Conservation (phyloP, 2,797 vertebrate genomes). For the Margarornis squamiger region DNA sequence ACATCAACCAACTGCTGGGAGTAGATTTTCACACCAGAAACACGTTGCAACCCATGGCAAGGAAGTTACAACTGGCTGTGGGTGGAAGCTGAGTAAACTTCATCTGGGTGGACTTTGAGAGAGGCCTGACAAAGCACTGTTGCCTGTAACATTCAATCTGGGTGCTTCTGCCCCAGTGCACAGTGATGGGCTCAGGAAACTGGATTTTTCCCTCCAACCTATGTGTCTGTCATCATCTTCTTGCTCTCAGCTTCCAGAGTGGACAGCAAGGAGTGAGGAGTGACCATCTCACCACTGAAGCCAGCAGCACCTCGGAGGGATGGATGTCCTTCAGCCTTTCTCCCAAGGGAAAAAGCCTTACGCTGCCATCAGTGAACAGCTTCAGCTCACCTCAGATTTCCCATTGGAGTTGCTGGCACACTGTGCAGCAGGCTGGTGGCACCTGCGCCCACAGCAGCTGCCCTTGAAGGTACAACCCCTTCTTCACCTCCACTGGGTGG, state of each 20-base stretch:
- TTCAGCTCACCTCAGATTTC: background rate
- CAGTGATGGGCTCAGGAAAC: background rate
- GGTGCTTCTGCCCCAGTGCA: background rate
- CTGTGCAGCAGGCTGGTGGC: background rate
- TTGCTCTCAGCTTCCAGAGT: background rate
- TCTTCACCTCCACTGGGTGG: background rate
- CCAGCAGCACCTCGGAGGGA: rapidly evolving
- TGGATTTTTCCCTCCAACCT: background rate
- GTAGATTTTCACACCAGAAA: background rate
- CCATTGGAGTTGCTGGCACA: background rate
- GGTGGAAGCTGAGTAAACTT: background rate
- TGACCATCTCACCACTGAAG: background rate
- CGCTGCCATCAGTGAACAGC: rapidly evolving
- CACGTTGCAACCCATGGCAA: background rate
- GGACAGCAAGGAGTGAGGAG: rapidly evolving
- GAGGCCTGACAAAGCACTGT: background rate
- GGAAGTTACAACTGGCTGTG: background rate
- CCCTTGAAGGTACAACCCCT: background rate
- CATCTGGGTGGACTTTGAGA: background rate
- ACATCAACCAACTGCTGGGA: background rate
- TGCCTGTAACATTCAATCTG: background rate
- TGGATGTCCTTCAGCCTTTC: background rate
- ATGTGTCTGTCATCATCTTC: rapidly evolving
- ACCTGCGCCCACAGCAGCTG: rapidly evolving
- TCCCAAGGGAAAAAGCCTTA: background rate